Base-by-base conservation (phyloP, 2,888 invertebrate genomes). In the Agriopis marginaria region DNA sequence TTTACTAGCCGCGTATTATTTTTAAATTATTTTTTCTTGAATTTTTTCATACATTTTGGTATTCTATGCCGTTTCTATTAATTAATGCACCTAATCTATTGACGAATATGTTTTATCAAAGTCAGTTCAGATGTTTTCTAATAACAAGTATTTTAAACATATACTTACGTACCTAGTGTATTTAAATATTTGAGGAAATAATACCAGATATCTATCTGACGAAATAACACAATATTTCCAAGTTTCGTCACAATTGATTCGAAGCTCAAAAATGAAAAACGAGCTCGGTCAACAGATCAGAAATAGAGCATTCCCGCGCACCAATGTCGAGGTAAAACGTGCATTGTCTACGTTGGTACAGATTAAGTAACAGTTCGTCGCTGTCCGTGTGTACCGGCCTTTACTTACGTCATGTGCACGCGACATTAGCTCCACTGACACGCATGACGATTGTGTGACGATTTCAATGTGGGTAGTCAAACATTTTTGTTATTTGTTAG, bases 241-340 rank as follows among this genome's bases (percentile, higher is more conserved):
- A 54, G 7, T 14, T 12, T 45, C 32, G 45, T 58, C 58, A 58
- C 56, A 11, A 58, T 58, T 58, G 58, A 58, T 23, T 62, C 53
- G 69, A 70, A 63, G 61, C 49, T 64, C 56, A 66, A 74, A 72
- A 66, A 76, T 76, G 74, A 78, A 70, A 77, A 75, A 74, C 70
- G 70, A 71, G 65, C 74, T 68, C 70, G 72, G 70, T 66, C 69
- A 72, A 59, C 54, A 17, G 72, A 69, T 73, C 78, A 72, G 51
- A 76, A 79, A 77, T 79, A 79, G 78, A 72, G 73, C 69, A 66
- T 61, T 72, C 74, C 70, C 17, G 65, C 70, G 68, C 73, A 68
- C 76, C 78, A 78, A 78, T 78, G 78, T 78, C 78, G 77, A 78
- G 78, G 78, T 78, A 75, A 77, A 73, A 71, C 47, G 47, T 64